phyloP scores from a whole-genome alignment of 1,140 invertebrate species.

The Heliconius hermathena region DNA sequence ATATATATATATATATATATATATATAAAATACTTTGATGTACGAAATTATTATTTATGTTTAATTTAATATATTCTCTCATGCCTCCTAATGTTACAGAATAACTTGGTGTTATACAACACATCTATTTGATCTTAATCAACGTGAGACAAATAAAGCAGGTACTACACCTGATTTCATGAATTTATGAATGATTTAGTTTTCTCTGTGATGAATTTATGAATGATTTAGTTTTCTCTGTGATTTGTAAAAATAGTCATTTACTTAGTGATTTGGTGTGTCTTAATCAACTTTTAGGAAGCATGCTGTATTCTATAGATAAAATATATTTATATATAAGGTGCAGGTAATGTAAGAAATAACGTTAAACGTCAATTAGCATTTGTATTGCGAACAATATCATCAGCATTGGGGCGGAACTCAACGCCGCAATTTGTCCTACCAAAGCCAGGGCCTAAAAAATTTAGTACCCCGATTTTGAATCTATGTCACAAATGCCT shows the following conservation, averaged over 20 bases:
- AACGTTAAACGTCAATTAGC: no score
- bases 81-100: not conserved
- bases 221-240: not conserved
- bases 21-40: not conserved
- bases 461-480: no score
- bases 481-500: no score
- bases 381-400: no score
- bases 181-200: not conserved
- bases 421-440: no score
- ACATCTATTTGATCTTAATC: conserved; percentile 36
- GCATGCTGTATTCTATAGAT: no score
- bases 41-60: conserved; percentile 3
- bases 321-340: no score
- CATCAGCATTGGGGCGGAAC: no score
- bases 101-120: conserved; percentile 15
- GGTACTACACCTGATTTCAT: not conserved
- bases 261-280: not conserved
- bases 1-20: not conserved
- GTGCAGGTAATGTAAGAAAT: no score
- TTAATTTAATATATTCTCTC: not conserved
- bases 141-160: conserved; percentile 29
- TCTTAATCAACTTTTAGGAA: not conserved
- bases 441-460: no score
- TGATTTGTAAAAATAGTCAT: not conserved
- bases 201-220: conserved; percentile 3